Percentiles rank a stretch among this genome's conserved stretches.
phyloP scores from a whole-genome alignment of 2,797 vertebrate species.

The Rhyacichthys aspro region DNA sequence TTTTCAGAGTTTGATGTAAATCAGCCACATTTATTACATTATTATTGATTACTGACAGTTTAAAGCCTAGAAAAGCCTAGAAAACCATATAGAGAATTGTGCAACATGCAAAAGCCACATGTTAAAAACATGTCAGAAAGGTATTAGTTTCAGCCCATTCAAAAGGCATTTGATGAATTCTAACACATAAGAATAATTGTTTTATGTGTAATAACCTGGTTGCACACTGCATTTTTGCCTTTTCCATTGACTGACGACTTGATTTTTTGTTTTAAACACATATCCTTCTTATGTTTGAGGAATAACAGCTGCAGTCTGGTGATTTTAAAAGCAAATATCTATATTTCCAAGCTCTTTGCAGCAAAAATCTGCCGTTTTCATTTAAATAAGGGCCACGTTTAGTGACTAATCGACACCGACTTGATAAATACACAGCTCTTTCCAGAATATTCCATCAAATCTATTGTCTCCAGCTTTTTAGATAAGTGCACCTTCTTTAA shows the following conservation, averaged over 20 bases:
- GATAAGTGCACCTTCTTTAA: background rate
- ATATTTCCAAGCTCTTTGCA: background rate
- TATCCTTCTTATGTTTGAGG: no score
- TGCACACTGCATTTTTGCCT: no score
- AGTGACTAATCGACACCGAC: background rate
- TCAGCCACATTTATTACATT: no score
- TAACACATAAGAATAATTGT: no score
- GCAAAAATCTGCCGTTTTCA: background rate
- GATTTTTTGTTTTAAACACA: no score
- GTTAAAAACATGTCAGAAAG: background rate
- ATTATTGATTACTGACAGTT: background rate
- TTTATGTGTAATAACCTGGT: no score
- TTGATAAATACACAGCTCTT: background rate
- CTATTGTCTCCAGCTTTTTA: background rate
- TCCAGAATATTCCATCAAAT: no score
- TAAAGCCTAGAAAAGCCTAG: background rate
- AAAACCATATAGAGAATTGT: conserved; percentile 16
- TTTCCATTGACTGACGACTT: no score
- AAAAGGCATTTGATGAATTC: no score
- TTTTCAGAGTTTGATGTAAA: no score
- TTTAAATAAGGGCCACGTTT: background rate
- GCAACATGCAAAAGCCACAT: conserved; percentile 51
- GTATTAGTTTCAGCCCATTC: background rate
- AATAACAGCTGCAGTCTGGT: no score
- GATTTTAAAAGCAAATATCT: background rate